Base-by-base conservation (phyloP, 2,113 vertebrate genomes). In the Grammomys surdaster region DNA sequence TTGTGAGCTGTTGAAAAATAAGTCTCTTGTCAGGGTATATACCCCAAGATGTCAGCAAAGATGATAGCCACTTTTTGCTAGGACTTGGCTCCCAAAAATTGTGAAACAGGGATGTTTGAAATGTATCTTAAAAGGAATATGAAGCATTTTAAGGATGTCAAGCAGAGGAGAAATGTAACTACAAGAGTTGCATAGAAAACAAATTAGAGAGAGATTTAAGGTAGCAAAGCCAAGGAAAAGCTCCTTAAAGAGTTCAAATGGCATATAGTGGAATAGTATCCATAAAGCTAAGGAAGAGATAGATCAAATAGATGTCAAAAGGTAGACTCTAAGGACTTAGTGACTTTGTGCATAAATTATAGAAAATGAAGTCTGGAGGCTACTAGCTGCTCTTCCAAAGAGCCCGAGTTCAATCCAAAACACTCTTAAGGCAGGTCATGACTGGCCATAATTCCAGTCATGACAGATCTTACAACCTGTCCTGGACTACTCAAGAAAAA, bases 151-250 rank as follows among this genome's bases (percentile, higher is more conserved):
- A 96, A 91, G 10, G 14, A 82, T 91, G 60, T 86, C 82, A 89
- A 90, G 54, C 26, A 70, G 14, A 95, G 10, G 60, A 78, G 26
- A 93, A 67, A 75, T 13, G 31, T 93, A 93, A 93, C 17, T 7
- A 46, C 70, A 76, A 31, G 63, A 81, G 10, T 76, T 90, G 69
- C 4, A 20, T 86, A 56, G 33, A 96, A 16, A 33, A 51, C 1
- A 96, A 93, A 93, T 93, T 76, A 89, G 63, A 89, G 56, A 89
- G 78, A 91, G 51, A 70, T 2, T 86, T 33, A 56, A 48, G n/a
- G n/a, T n/a, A 78, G 51, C 26, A 95, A 89, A 65, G 6, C 5
- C 36, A 93, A 65, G 86, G 77, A 67, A 95, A 81, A 95, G 3
- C 16, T 91, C 84, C 48, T 76, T 20, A 65, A 94, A 65, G 13